Evolutionary conservation across 2,888 invertebrate species (phyloP).

Genomic region (Pyrocoelia pectoralis): DNA sequence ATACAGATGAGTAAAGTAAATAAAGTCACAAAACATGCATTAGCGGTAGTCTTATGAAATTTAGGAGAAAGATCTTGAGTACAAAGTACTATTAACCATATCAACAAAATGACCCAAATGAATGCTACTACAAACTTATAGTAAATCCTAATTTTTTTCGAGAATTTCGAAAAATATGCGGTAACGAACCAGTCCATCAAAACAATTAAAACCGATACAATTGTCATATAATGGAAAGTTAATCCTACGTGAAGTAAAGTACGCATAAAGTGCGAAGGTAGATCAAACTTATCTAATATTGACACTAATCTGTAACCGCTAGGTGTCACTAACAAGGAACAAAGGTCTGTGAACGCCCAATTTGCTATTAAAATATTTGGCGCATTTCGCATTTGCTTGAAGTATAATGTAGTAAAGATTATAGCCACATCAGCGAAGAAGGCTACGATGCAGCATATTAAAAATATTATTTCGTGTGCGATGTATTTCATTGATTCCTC

Average conservation of each 20-base stretch:
- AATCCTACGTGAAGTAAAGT: conserved; percentile 6
- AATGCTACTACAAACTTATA: conserved; percentile 6
- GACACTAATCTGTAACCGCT: conserved; percentile 22
- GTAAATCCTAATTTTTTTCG: neutral
- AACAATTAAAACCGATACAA: conserved; percentile 5
- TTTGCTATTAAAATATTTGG: conserved; percentile 23
- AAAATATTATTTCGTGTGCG: conserved; percentile 17
- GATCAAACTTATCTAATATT: conserved; percentile 5
- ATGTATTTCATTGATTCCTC: neutral
- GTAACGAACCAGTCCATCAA: conserved; percentile 3
- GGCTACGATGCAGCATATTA: neutral
- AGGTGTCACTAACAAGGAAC: conserved; percentile 12
- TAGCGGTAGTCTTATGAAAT: too few species aligned
- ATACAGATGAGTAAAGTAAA: neutral
- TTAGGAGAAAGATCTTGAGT: too few species aligned
- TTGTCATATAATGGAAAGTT: conserved; percentile 4
- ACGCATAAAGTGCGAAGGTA: too few species aligned
- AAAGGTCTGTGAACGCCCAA: conserved; percentile 23
- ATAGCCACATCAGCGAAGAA: conserved; percentile 18
- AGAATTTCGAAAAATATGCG: neutral
- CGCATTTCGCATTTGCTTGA: conserved; percentile 16
- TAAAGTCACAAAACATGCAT: neutral
- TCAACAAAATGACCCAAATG: neutral
- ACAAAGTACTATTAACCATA: neutral
- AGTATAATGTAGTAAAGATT: conserved; percentile 21